Evolutionary conservation across 2,797 vertebrate species (phyloP).

Genomic region (Hemitrygon akajei): DNA sequence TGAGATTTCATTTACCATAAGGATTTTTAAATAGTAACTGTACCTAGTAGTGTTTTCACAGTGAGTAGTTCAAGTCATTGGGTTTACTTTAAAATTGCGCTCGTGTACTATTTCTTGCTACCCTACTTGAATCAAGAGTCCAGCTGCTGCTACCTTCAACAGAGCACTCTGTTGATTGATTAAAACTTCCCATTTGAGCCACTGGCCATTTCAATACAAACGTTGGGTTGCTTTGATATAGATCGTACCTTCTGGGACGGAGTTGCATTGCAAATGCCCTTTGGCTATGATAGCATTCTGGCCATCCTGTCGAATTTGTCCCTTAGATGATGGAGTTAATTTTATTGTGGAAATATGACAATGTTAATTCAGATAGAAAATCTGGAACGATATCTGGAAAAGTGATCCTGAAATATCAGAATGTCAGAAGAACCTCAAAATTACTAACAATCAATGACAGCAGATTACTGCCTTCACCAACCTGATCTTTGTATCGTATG

Average conservation of each 20-base stretch:
- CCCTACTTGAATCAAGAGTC: background rate
- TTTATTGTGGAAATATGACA: no score
- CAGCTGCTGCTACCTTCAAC: background rate
- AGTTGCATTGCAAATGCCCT: background rate
- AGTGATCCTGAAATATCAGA: no score
- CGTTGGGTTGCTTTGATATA: background rate
- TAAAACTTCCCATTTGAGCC: background rate
- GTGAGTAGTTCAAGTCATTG: background rate
- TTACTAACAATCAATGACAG: no score
- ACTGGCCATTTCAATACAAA: background rate
- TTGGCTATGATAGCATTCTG: background rate
- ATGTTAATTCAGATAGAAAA: no score
- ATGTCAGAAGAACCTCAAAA: no score
- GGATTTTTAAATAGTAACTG: background rate
- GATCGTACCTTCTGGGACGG: background rate
- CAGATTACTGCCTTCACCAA: no score
- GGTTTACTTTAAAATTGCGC: background rate
- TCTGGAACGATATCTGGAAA: no score
- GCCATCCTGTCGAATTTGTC: background rate
- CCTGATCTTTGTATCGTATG: no score
- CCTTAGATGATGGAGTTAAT: background rate
- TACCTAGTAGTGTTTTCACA: no score
- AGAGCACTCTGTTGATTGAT: background rate
- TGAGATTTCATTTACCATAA: background rate
- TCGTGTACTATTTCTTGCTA: no score